These are phyloP conservation scores for Mungos mungo DNA, from an alignment of 2,113 vertebrate species.

Conservation along the genomic window DNA sequence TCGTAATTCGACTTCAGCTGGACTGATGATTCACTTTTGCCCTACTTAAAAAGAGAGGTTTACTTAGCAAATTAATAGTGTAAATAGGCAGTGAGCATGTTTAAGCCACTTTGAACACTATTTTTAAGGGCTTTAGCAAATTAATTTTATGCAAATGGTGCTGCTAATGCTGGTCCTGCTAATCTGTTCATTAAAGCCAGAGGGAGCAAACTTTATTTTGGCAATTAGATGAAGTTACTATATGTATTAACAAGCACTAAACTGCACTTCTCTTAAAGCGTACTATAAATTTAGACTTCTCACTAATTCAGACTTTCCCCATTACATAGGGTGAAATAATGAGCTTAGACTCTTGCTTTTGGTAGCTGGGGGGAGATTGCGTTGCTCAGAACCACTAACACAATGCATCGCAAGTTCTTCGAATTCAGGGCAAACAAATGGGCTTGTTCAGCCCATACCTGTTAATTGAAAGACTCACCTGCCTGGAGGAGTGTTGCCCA, in stretches of 20 bases:
- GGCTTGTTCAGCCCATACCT: neutral
- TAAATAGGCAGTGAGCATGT: conserved; percentile 63
- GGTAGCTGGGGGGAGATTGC: neutral
- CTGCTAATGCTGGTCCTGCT: conserved; percentile 64
- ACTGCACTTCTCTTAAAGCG: conserved; percentile 30
- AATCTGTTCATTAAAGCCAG: conserved; percentile 77
- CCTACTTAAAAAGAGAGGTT: conserved; percentile 68
- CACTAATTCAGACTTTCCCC: neutral
- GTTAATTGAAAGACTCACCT: neutral
- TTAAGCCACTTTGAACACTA: conserved; percentile 71
- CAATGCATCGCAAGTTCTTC: neutral
- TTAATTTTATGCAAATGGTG: conserved; percentile 79
- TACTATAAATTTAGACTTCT: neutral
- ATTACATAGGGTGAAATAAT: neutral
- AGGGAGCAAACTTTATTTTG: conserved; percentile 74
- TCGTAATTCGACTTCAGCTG: conserved; percentile 2
- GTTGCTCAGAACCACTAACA: neutral
- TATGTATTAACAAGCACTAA: conserved; percentile 56
- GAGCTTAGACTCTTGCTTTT: neutral
- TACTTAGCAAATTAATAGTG: conserved; percentile 73
- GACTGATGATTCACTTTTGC: conserved; percentile 56
- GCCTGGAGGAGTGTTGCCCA: too few species aligned
- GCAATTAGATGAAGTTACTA: conserved; percentile 68
- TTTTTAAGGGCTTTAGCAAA: conserved; percentile 73
- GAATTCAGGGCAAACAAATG: neutral